Evolutionary conservation across 2,888 invertebrate genomes (phyloP).

Genomic region (Platerodrilus igneus): DNA sequence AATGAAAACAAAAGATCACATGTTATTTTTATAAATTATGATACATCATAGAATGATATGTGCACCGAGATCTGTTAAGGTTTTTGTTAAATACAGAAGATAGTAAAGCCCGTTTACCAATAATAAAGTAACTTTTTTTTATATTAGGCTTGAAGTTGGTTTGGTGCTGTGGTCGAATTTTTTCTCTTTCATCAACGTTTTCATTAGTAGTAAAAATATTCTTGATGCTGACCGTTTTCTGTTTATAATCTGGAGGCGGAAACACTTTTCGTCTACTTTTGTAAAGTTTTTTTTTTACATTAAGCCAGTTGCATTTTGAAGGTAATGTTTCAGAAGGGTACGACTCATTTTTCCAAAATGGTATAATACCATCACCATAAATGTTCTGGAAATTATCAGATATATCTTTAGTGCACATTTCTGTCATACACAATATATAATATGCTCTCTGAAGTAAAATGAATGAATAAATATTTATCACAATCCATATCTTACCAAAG

Average conservation of each 20-base stretch:
- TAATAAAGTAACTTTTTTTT: conserved; percentile 8
- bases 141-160: conserved; percentile 10
- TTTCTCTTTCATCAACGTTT: too few species aligned
- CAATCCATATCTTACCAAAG: conserved; percentile 32
- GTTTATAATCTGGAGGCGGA: conserved; percentile 1
- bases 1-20: too few species aligned
- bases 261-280: conserved; percentile 13
- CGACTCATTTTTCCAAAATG: conserved; percentile 28
- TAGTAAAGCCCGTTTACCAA: conserved; percentile 39
- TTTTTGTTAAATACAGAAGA: conserved; percentile 35
- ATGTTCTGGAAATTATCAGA: conserved; percentile 31
- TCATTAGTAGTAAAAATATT: conserved; percentile 18
- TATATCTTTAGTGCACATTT: conserved; percentile 24
- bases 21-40: conserved; percentile 40
- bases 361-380: conserved; percentile 32
- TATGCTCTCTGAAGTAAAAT: conserved; percentile 35
- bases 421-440: conserved; percentile 33
- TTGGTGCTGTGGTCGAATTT: neutral
- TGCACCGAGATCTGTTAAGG: conserved; percentile 30
- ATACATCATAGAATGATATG: conserved; percentile 36
- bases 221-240: conserved; percentile 15
- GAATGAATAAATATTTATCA: conserved; percentile 1
- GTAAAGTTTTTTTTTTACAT: conserved; percentile 22
- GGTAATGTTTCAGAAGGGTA: conserved; percentile 18
- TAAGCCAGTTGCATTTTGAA: conserved; percentile 23